Base-by-base conservation (phyloP, 2,113 vertebrate species). In the Passer domesticus region DNA sequence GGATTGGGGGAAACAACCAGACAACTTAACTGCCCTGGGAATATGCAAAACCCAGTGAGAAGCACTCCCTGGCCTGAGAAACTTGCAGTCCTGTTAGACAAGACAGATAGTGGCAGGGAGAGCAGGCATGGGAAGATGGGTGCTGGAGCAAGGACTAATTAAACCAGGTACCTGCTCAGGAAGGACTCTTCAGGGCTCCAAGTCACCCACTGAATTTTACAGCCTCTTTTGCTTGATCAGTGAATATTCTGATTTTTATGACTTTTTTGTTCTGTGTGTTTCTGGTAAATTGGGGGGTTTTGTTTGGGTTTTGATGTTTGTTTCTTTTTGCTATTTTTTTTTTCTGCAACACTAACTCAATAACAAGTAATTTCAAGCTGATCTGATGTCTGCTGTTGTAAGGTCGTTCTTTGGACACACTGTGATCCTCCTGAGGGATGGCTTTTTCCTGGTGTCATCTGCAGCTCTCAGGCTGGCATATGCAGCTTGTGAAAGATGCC, bases 201-300 rank as follows among this genome's bases (percentile, higher is more conserved):
- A 37, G 37, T 22, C 58, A 49, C n/a, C 15, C 39, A 30, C 37
- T 69, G 31, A 92, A 66, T 90, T 93, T 70, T 59, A 58, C 20
- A 89, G 41, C 7, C 24, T 25, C 28, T 69, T 84, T 73, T 53
- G 64, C 37, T 63, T 47, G 3, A 69, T 59, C 23, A 83, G 33
- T 66, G 43, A 58, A 16, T 74, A 27, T 56, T 82, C 67, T 75
- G 21, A 47, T 35, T 27, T 46, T 84, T 58, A 24, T 1, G 3
- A 35, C 12, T 88, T 63, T 69, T 58, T 73, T 0, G 2, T 35
- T 74, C 22, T 56, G 7, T 49, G 13, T 35, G 21, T 87, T 91
- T 67, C 56, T 81, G 44, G 9, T 41, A 80, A 63, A 2, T 3
- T 41, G 21, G 1, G 6, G 0, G 1, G 7, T 37, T 23, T n/a